Conservation (phyloP, 2,888 invertebrate genomes). For the Zootermopsis nevadensis region DNA sequence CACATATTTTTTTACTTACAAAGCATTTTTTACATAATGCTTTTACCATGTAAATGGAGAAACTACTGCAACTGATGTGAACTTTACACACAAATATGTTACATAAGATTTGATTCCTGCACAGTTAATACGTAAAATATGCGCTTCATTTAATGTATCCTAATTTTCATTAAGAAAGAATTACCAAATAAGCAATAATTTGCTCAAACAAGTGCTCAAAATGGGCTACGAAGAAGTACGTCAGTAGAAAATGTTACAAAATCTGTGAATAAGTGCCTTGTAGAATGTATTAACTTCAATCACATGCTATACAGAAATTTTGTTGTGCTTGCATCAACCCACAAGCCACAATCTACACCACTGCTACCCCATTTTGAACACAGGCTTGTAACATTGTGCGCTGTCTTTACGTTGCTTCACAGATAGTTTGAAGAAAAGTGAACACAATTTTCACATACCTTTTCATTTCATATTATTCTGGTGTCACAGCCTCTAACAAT, state of each 20-base stretch:
- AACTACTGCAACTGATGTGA: too few species aligned
- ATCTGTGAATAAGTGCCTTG: not conserved
- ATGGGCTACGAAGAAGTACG: not conserved
- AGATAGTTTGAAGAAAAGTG: slow-evolving; percentile 20
- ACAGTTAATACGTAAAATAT: not conserved
- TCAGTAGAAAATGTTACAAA: not conserved
- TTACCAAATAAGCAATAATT: not conserved
- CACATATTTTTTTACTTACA: too few species aligned
- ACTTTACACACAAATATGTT: too few species aligned
- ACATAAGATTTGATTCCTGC: not conserved
- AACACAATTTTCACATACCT: slow-evolving; percentile 39
- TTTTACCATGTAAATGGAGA: too few species aligned
- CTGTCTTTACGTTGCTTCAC: slow-evolving; percentile 4
- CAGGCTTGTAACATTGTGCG: not conserved
- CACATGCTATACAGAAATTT: not conserved
- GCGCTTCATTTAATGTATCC: not conserved
- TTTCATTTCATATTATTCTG: slow-evolving; percentile 25
- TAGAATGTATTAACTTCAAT: not conserved
- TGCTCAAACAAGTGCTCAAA: not conserved
- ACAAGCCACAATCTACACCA: not conserved
- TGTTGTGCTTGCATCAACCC: not conserved
- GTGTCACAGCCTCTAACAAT: slow-evolving; percentile 41
- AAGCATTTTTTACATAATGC: too few species aligned
- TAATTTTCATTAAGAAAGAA: not conserved
- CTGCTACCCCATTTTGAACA: slow-evolving; percentile 9